Evolutionary conservation across 2,797 vertebrate genomes (phyloP), one percentile per base, ranked within the genome.

Genomic region (Spizella passerina): DNA sequence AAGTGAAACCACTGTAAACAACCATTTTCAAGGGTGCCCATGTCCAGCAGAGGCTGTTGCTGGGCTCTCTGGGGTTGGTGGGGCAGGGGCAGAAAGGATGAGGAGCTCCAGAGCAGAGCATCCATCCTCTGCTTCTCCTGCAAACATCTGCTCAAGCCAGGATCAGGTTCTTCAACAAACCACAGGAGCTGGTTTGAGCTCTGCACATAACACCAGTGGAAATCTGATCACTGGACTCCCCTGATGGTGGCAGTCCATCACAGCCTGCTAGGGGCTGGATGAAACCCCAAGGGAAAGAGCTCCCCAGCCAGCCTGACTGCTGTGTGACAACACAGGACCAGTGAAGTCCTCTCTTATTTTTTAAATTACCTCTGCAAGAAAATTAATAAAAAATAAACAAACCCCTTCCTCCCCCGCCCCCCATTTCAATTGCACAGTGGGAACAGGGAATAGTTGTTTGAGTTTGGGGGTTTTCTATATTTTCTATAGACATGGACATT

Each of bases 381-480:
- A 75, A 78, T 44, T 27, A 4, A 29, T 22, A 16, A 34, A 29
- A 66, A 82, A 4, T 10, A 44, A 46, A 5, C 0, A 34, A 23
- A 34, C 1, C 2, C 5, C 5, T 7, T 4, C 11, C 6, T 0
- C 43, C 10, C 44, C 12, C 17, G n/a, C 7, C 2, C 3, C 6
- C 6, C 9, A 18, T n/a, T 75, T 71, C 15, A 32, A 0, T 64
- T 2, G 3, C 17, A 4, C 10, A 56, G 8, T 56, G 39, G 14
- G 26, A 44, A 29, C 39, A 41, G 18, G 39, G 26, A 83, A 23
- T 21, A 24, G 12, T 19, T 41, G 2, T 6, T 59, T 47, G 29
- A 16, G 5, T 39, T 52, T 47, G 2, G 9, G 4, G 4, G 0
- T 2, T 43, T 56, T 65, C 55, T 53, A 0, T 49, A 26, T 88